Evolutionary conservation across 2,113 vertebrate genomes (phyloP).

Genomic region (Chascanopsetta lugubris): DNA sequence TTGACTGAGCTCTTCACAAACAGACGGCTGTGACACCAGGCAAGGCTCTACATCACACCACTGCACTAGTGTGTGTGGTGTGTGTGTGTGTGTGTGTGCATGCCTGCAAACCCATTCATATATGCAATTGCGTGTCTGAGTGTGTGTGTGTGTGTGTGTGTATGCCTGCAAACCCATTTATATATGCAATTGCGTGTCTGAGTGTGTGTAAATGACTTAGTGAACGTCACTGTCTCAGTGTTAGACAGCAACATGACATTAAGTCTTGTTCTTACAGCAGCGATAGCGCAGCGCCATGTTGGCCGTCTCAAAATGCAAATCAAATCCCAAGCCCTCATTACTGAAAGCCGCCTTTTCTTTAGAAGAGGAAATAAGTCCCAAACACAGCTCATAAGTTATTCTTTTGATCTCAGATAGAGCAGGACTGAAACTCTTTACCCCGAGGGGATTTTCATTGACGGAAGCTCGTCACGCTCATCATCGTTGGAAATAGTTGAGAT

Average conservation of each 20-base stretch:
- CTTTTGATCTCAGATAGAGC: slow-evolving; percentile 60
- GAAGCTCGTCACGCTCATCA: background rate
- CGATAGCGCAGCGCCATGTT: slow-evolving; percentile 62
- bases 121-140: background rate
- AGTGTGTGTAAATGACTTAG: slow-evolving; percentile 61
- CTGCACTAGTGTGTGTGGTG: slow-evolving; percentile 17
- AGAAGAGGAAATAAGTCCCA: slow-evolving; percentile 38
- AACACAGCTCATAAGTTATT: slow-evolving; percentile 51
- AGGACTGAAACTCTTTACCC: slow-evolving; percentile 34
- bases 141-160: slow-evolving; percentile 10
- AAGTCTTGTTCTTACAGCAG: slow-evolving; percentile 74
- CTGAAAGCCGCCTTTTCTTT: slow-evolving; percentile 46
- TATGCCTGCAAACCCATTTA: background rate
- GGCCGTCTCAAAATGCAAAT: slow-evolving; percentile 69
- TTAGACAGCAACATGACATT: slow-evolving; percentile 76
- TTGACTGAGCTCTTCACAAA: slow-evolving; percentile 60
- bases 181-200: background rate
- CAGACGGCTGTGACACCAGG: slow-evolving; percentile 58
- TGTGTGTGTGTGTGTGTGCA: slow-evolving; percentile 11
- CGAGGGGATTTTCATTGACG: slow-evolving; percentile 36
- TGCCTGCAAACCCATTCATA: no score
- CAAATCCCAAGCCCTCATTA: slow-evolving; percentile 53
- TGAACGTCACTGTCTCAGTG: slow-evolving; percentile 51
- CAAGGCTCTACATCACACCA: slow-evolving; percentile 33
- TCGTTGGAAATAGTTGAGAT: background rate